phyloP scores from a whole-genome alignment of 2,888 invertebrate genomes.

The Pristionchus maxplancki region DNA sequence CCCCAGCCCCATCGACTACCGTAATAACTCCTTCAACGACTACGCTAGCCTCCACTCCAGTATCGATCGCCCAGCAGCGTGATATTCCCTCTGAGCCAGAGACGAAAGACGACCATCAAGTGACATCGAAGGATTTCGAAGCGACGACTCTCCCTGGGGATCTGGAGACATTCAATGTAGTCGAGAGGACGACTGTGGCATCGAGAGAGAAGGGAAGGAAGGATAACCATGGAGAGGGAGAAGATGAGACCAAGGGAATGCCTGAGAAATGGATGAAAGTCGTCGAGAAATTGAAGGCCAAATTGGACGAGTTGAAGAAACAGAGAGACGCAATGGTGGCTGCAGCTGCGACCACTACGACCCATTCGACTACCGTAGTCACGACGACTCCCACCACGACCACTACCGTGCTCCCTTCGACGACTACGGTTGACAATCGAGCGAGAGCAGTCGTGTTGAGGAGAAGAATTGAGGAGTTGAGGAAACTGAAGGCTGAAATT shows the following conservation, averaged over 20 bases:
- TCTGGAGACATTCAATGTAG: slow-evolving; percentile 48
- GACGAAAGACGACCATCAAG: slow-evolving; percentile 14
- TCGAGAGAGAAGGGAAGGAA: slow-evolving; percentile 6
- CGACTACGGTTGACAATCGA: slow-evolving; percentile 30
- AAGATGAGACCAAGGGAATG: slow-evolving; percentile 38
- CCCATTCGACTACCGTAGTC: slow-evolving; percentile 7
- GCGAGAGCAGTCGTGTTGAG: slow-evolving; percentile 22
- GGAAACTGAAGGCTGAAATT: slow-evolving; percentile 46
- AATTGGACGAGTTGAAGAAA: slow-evolving; percentile 39
- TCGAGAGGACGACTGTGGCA: slow-evolving; percentile 45
- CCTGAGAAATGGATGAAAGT: slow-evolving; percentile 48
- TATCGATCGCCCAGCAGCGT: slow-evolving; percentile 28
- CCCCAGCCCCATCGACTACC: neutral
- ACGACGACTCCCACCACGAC: slow-evolving; percentile 35
- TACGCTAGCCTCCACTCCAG: neutral
- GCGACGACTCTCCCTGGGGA: slow-evolving; percentile 47
- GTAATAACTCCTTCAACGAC: neutral
- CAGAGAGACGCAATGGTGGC: slow-evolving; percentile 33
- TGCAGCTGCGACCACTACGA: neutral
- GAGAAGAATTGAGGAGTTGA: slow-evolving; percentile 45
- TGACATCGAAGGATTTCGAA: slow-evolving; percentile 28
- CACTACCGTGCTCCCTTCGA: neutral
- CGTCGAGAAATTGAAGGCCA: slow-evolving; percentile 39
- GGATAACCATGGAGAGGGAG: neutral
- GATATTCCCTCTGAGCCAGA: slow-evolving; percentile 48